Evolutionary conservation across 1,140 invertebrate genomes (phyloP).

Genomic region (Pantala flavescens): DNA sequence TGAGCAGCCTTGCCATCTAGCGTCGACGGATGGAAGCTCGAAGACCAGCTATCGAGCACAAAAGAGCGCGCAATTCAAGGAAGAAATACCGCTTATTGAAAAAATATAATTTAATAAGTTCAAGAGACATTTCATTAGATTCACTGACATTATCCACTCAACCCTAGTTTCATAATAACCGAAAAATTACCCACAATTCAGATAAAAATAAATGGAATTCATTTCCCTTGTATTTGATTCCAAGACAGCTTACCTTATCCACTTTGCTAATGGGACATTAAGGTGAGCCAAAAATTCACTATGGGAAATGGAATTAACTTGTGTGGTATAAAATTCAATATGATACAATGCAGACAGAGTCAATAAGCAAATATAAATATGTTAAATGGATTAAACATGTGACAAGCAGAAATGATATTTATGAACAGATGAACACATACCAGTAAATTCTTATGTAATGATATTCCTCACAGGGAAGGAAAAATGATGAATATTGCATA

Average conservation of each 20-base stretch:
- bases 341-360: background rate
- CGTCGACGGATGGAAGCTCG: background rate
- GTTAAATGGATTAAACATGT: background rate
- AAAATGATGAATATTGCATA: too few relatives aligned
- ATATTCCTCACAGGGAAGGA: too few relatives aligned
- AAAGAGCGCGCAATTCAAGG: background rate
- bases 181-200: background rate
- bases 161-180: constrained; percentile 1
- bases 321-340: background rate
- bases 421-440: too few relatives aligned
- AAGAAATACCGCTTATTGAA: background rate
- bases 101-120: constrained; percentile 7
- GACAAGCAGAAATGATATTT: background rate
- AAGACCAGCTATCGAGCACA: background rate
- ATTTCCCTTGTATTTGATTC: background rate
- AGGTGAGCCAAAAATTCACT: background rate
- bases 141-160: background rate
- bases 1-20: background rate
- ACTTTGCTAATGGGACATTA: background rate
- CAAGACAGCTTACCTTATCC: background rate
- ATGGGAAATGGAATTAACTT: background rate
- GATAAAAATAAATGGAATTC: background rate
- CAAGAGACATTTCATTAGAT: background rate
- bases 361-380: background rate
- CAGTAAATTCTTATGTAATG: too few relatives aligned